phyloP scores from a whole-genome alignment of 1,140 invertebrate species.

The Drosophila prosaltans region DNA sequence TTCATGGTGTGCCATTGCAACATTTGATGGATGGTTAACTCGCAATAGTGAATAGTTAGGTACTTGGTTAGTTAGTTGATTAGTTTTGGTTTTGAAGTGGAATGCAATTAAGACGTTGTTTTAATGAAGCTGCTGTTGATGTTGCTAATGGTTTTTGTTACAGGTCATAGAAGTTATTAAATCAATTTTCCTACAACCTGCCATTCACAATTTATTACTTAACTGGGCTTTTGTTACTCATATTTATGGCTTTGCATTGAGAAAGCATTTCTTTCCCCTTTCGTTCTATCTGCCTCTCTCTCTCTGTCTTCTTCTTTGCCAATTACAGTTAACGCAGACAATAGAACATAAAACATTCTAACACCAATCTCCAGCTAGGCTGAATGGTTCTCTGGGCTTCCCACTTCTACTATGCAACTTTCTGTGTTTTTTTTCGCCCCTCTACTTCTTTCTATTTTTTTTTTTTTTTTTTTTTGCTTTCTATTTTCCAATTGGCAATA shows the following conservation, averaged over 20 bases:
- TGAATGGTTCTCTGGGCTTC: slow-evolving; percentile 61
- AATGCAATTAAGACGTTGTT: slow-evolving; percentile 69
- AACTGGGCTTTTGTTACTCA: slow-evolving; percentile 53
- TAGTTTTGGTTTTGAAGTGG: slow-evolving; percentile 43
- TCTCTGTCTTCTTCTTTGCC: slow-evolving; percentile 34
- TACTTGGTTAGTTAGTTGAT: slow-evolving; percentile 30
- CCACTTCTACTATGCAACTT: neutral
- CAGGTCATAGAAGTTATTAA: slow-evolving; percentile 60
- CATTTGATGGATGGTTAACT: slow-evolving; percentile 52
- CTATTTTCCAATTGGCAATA: slow-evolving; percentile 81
- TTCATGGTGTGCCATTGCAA: slow-evolving; percentile 19
- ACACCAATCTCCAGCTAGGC: slow-evolving; percentile 52
- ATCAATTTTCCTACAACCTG: slow-evolving; percentile 60
- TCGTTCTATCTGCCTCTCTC: slow-evolving; percentile 12
- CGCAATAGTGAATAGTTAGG: slow-evolving; percentile 15
- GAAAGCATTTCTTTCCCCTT: neutral
- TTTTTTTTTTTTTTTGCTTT: slow-evolving; percentile 25
- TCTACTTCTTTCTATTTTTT: slow-evolving; percentile 57
- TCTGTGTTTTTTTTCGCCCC: slow-evolving; percentile 13
- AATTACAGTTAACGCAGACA: slow-evolving; percentile 72
- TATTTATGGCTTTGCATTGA: slow-evolving; percentile 72
- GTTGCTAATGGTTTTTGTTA: neutral
- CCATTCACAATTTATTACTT: slow-evolving; percentile 65
- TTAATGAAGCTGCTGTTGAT: slow-evolving; percentile 57
- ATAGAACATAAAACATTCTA: slow-evolving; percentile 79